phyloP scores from a whole-genome alignment of 2,888 invertebrate species.

The Trachelus troglodyta region DNA sequence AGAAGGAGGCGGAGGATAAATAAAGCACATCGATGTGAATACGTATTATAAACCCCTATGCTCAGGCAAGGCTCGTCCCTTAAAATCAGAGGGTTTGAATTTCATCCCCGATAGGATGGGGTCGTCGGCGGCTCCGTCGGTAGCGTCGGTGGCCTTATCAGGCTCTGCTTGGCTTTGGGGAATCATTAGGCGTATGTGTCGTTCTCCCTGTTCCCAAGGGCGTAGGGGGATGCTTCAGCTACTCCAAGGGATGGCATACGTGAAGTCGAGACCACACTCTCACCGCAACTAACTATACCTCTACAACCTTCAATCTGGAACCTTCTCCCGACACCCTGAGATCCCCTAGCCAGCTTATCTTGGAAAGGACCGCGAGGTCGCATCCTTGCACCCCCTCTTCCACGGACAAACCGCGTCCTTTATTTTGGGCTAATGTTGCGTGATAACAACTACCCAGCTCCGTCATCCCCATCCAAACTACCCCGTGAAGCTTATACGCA shows the following conservation, averaged over 20 bases:
- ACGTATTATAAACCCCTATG: too few species aligned
- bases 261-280: background rate
- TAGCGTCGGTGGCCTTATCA: constrained; percentile 21
- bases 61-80: too few species aligned
- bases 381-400: background rate
- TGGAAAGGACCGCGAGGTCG: constrained; percentile 1
- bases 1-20: too few species aligned
- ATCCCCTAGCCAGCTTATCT: background rate
- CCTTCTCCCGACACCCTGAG: background rate
- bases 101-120: constrained; percentile 1
- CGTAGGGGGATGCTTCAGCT: constrained; percentile 5
- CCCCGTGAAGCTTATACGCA: too few species aligned
- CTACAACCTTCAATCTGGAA: too few species aligned
- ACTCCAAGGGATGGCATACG: constrained; percentile 6
- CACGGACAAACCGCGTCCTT: constrained; percentile 36
- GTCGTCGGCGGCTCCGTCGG: background rate
- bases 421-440: constrained; percentile 55
- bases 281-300: too few species aligned
- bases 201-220: background rate
- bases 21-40: too few species aligned
- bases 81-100: constrained; percentile 5
- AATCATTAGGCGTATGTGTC: constrained; percentile 28
- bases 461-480: background rate
- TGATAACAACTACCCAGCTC: constrained; percentile 45
- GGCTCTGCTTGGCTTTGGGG: constrained; percentile 18